Base-by-base conservation (phyloP, 2,113 vertebrate species). In the western clawed frog (Xenopus tropicalis) region DNA sequence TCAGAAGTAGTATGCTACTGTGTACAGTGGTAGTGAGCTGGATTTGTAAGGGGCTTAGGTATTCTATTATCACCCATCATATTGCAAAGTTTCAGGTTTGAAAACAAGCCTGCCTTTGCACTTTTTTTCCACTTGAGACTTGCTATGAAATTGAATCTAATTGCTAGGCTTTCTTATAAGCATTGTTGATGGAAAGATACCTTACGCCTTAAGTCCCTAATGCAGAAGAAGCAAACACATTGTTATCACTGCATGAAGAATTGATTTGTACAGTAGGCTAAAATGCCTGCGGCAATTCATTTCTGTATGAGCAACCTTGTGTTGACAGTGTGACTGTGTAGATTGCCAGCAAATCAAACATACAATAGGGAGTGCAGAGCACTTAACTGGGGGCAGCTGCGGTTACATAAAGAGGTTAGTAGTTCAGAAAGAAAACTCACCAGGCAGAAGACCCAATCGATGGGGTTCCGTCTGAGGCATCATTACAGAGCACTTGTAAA, bases 361-460 rank as follows among this genome's bases (percentile, higher is more conserved):
- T 19, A 46, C 11, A 22, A 46, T 66, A 20, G 11, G 1, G 2
- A 29, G 19, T 44, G 44, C 20, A 21, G 62, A 65, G 62, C 20
- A 20, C 42, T 66, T 48, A 48, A 66, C n/a, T 66, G 14, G 42
- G 48, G 16, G 19, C 11, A 37, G 42, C 23, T 22, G 23, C n/a
- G 23, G 4, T 23, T 66, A 48, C 22, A 14, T 65, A 46, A 44
- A 65, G 42, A 46, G 19, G 11, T 65, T 37, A 65, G 64, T 24
- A 43, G 29, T 66, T 66, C 64, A 48, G 43, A 66, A 66, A 51
- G 42, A 66, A 66, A 66, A 48, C 64, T 22, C 21, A 22, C 43
- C n/a, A 4, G 21, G 43, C 43, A 46, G 19, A 66, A 66, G 64
- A 21, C 12, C 5, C 29, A 20, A 66, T 66, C 64, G 44, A 66